Conservation (phyloP, 2,888 invertebrate genomes). For the Archips xylosteana region DNA sequence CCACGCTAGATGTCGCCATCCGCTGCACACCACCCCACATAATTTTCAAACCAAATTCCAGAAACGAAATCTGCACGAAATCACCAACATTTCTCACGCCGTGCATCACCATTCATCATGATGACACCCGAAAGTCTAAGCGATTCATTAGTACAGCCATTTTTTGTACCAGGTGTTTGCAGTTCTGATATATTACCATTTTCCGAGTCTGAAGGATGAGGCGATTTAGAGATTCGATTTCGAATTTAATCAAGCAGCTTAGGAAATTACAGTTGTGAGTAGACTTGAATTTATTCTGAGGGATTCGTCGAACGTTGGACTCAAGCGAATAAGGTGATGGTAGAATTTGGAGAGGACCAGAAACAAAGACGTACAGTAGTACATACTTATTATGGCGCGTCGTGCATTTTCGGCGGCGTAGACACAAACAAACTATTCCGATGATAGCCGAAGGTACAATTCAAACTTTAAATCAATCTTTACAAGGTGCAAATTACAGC, state of each 20-base stretch:
- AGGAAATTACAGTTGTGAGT: background rate
- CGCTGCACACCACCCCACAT: background rate
- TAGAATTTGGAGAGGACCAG: too few species aligned
- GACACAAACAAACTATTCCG: too few species aligned
- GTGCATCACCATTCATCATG: slow-evolving; percentile 26
- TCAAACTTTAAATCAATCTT: too few species aligned
- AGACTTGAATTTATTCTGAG: background rate
- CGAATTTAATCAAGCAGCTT: slow-evolving; percentile 32
- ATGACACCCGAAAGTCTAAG: background rate
- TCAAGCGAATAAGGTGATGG: too few species aligned
- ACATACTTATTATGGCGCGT: too few species aligned
- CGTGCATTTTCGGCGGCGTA: too few species aligned
- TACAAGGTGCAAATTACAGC: too few species aligned
- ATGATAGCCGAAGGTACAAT: too few species aligned
- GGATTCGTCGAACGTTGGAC: background rate
- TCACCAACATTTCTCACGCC: slow-evolving; percentile 32
- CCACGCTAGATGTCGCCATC: background rate
- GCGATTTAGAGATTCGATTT: slow-evolving; percentile 32
- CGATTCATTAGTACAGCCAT: slow-evolving; percentile 37
- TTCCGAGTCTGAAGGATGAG: slow-evolving; percentile 32
- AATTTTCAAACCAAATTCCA: slow-evolving; percentile 25
- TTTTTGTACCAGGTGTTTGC: slow-evolving; percentile 39
- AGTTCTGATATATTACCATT: slow-evolving; percentile 31
- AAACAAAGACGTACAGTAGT: too few species aligned
- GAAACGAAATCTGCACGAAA: slow-evolving; percentile 28